Percentiles rank a stretch among this genome's conserved stretches.
phyloP scores from a whole-genome alignment of 2,113 vertebrate genomes.

The Sinosuthora webbiana region DNA sequence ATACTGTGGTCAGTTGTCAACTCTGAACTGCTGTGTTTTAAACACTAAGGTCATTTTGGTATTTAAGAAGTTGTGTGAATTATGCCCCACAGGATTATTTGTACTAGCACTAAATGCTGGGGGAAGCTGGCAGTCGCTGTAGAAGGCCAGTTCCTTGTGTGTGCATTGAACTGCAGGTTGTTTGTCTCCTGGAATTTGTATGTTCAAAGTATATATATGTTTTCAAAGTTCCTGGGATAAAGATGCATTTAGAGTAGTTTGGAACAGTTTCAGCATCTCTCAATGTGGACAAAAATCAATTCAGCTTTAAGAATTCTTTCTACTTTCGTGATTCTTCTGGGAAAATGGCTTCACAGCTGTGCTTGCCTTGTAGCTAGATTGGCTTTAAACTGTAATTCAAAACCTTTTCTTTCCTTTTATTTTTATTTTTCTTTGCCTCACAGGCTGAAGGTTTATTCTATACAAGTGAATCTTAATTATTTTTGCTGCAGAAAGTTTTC shows the following conservation, averaged over 20 bases:
- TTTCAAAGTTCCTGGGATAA: background rate
- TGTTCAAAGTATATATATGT: background rate
- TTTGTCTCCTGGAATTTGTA: background rate
- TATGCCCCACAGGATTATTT: background rate
- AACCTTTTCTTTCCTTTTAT: background rate
- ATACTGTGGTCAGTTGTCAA: background rate
- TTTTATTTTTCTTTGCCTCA: background rate
- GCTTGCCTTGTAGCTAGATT: background rate
- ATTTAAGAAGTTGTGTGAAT: background rate
- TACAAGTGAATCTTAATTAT: background rate
- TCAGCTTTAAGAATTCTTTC: background rate
- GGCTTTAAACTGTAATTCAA: background rate
- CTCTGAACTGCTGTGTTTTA: background rate
- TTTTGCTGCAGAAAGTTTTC: constrained; percentile 5
- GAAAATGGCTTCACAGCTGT: background rate
- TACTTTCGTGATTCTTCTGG: background rate
- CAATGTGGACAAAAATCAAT: background rate
- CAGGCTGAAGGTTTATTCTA: background rate
- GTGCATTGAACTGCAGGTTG: background rate
- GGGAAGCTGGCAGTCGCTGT: background rate
- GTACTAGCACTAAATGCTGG: too few species aligned
- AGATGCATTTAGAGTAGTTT: background rate
- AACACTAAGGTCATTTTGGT: background rate
- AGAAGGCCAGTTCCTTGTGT: background rate
- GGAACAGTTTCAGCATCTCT: background rate